Evolutionary conservation across 1,140 invertebrate genomes (phyloP), one percentile per base, ranked within the genome.

Genomic region (Mactra quadrangularis): DNA sequence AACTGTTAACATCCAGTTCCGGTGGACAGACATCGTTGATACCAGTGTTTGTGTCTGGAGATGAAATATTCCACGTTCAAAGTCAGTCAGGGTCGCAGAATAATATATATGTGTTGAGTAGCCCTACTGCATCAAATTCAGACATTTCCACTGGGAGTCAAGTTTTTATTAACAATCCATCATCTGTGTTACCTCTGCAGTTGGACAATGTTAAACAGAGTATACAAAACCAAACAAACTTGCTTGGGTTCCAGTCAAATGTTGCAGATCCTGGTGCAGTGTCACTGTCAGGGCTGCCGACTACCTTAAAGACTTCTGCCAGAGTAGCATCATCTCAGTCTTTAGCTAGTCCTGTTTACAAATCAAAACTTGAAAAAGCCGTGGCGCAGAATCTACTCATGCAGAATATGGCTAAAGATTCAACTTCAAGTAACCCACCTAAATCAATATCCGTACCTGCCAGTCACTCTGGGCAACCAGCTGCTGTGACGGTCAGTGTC

Each of bases 311-410:
- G 6, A 7, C 15, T 7, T 41, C 38, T 41, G 38, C 38, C 15
- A 15, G 6, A 41, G 38, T 41, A 15, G 15, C 15, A 15, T 41
- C 38, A 7, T 41, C 38, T 7, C 38, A 45, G 55, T 6, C 55
- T 13, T 27, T 60, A 9, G 22, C 64, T n/a, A 71, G 64, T 41
- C 77, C 77, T 57, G 77, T 81, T 2, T 81, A 81, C 68, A 81
- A 81, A 50, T 81, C 77, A 4, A 81, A 81, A 45, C 38, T 81
- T 13, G 77, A 81, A 57, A 81, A 81, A 25, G 77, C 77, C n/a
- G 68, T 81, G 25, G 77, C 77, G 13, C 77, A 81, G 22, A 81
- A 81, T 50, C 47, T 60, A 50, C 38, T 76, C 11, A 76, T 57
- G 22, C 55, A 76, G 38, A 60, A 38, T n/a, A 52, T 31, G 11